Evolutionary conservation across 1,140 invertebrate genomes (phyloP).

Genomic region (Mylabris phalerata): DNA sequence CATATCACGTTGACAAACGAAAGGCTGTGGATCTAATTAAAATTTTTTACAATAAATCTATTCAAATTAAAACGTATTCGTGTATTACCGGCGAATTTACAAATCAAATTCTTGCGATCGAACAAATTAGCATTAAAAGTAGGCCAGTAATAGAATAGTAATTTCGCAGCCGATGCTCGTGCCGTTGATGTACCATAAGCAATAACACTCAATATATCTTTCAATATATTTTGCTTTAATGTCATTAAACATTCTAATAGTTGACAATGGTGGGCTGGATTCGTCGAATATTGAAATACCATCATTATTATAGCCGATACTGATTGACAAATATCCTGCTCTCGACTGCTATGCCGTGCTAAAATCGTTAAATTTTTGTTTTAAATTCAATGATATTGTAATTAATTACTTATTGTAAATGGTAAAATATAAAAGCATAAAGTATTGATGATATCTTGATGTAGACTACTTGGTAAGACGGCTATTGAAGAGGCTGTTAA

Average conservation of each 20-base stretch:
- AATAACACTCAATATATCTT: constrained; percentile 92
- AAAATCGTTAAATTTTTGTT: constrained; percentile 18
- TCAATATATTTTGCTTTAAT: constrained; percentile 78
- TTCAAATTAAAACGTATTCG: too few species aligned
- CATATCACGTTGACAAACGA: constrained; percentile 77
- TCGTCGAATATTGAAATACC: constrained; percentile 92
- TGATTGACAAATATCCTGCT: constrained; percentile 85
- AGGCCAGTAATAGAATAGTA: constrained; percentile 99
- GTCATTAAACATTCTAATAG: constrained; percentile 92
- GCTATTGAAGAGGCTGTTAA: constrained; percentile 89
- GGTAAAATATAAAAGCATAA: constrained; percentile 95
- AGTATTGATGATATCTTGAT: constrained; percentile 92
- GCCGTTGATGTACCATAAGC: constrained; percentile 93
- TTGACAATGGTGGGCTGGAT: constrained; percentile 89
- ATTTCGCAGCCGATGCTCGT: constrained; percentile 85
- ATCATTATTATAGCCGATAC: constrained; percentile 94
- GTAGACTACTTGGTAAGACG: constrained; percentile 80
- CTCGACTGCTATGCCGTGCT: constrained; percentile 63
- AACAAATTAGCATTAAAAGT: constrained; percentile 90
- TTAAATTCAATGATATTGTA: not conserved
- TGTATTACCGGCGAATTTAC: constrained; percentile 79
- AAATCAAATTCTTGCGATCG: constrained; percentile 80
- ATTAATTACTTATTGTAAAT: constrained; percentile 77
- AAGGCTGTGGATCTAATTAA: constrained; percentile 55
- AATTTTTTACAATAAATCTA: too few species aligned